Evolutionary conservation across 64 coral and sea anemone species (phyloP), one percentile per base, ranked within the genome.

Genomic region (Catalaphyllia jardinei): DNA sequence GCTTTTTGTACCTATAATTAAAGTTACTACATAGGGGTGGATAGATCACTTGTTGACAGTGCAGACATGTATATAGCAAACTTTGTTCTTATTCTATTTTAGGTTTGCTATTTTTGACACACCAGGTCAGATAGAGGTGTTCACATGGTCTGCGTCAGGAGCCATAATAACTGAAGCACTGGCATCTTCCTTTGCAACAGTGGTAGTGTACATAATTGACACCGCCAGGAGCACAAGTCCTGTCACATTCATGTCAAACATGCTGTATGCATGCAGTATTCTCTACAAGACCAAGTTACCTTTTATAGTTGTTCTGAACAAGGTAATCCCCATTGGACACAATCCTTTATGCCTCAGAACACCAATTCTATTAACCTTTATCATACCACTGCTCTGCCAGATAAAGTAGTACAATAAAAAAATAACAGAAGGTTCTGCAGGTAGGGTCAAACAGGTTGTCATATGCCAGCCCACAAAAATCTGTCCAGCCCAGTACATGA

Each of bases 211-310:
- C 61, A 89, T 98, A 14, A 88, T 98, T 19, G 96, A 98, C 65
- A 98, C 94, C 27, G 90, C 91, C 10, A 88, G 96, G 8, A 93
- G 96, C 57, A 95, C 91, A 4, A 98, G 77, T 85, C 96, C 96
- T 65, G 88, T 98, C 17, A 98, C 96, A 72, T 98, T 98, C 64
- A 98, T 98, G 96, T 98, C 96, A 7, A 98, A 98, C 72, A 98
- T 98, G 96, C 91, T 98, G 18, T 98, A 98, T 93, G 96, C 96
- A 18, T 98, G 96, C 51, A 98, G 96, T 73, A 98, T 98, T 50
- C 64, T 98, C 27, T 98, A 98, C 88, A 98, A 92, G 90, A 93
- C 97, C 29, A 99, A 99, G 64, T 82, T 95, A 14, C 93, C 94
- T 67, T 99, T 95, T 67, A 82, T 95, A 50, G 67, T 89, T 69